phyloP scores from a whole-genome alignment of 1,140 invertebrate genomes.

The Formica exsecta region DNA sequence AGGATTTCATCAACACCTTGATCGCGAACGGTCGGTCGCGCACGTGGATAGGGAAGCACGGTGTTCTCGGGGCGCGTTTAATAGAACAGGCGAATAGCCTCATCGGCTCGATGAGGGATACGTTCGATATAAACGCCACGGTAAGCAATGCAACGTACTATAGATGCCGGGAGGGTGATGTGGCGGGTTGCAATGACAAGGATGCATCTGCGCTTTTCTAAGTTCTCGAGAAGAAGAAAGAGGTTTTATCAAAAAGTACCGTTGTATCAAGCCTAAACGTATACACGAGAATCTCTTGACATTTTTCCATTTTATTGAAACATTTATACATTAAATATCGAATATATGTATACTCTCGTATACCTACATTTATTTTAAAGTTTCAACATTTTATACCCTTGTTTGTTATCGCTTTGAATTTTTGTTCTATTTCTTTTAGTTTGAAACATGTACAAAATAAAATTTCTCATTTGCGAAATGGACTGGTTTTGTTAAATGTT shows the following conservation, averaged over 20 bases:
- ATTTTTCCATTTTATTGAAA: background rate
- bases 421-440: background rate
- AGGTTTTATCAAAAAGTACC: background rate
- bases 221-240: background rate
- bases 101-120: constrained; percentile 13
- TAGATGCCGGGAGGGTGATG: background rate
- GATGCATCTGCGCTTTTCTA: background rate
- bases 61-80: constrained; percentile 7
- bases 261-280: background rate
- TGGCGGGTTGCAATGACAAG: background rate
- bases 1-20: constrained; percentile 54
- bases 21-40: constrained; percentile 22
- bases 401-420: background rate
- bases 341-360: too few species aligned
- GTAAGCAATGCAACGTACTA: background rate
- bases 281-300: too few species aligned
- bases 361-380: background rate
- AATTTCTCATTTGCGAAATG: constrained; percentile 9
- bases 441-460: background rate
- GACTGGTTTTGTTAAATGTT: constrained; percentile 18
- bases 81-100: constrained; percentile 43
- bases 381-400: background rate
- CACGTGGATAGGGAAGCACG: constrained; percentile 16
- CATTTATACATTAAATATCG: background rate
- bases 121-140: constrained; percentile 23